Base-by-base conservation (phyloP, 2,888 invertebrate species). In the Rutpela maculata region DNA sequence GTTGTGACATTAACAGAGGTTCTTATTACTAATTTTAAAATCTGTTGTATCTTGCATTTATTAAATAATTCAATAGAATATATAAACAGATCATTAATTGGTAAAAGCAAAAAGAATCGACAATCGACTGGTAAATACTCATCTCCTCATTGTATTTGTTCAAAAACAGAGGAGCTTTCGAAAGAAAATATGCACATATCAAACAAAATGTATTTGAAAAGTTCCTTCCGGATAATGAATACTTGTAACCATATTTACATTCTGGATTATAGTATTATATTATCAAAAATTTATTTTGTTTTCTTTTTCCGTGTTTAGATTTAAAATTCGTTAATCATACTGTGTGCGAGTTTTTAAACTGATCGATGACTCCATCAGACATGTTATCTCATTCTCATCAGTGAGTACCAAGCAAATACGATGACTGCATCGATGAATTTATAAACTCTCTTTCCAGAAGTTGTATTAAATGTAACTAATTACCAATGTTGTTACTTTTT, bases 401-500 rank as follows among this genome's bases (percentile, higher is more conserved):
- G 38, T 43, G 43, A 43, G 15, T 1, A 26, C 22, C 4, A 26
- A 35, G 0, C 31, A 35, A 35, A 9, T 35, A 5, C 7, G 31
- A 35, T 15, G 12, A 43, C 1, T 43, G 12, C 43, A 43, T 43
- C 15, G 43, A 43, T 43, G 11, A 43, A 43, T 43, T 15, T 12
- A 43, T n/a, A 50, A 6, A 7, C 50, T 15, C 50, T 12, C 4
- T 50, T 15, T 50, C n/a, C 50, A 50, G 17, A 6, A n/a, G 6
- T 50, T 50, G 50, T n/a, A 50, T 50, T 50, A 50, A n/a, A 50
- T 50, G 50, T 50, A 15, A n/a, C 7, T 59, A 59, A 12, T 59
- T 74, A 71, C 63, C 22, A 74, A 59, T 74, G 38, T 70, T 63
- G 68, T 43, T 74, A 69, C 43, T 65, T 74, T 56, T 74, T 57